Evolutionary conservation across 2,888 invertebrate genomes (phyloP).

Genomic region (Apamea crenata): DNA sequence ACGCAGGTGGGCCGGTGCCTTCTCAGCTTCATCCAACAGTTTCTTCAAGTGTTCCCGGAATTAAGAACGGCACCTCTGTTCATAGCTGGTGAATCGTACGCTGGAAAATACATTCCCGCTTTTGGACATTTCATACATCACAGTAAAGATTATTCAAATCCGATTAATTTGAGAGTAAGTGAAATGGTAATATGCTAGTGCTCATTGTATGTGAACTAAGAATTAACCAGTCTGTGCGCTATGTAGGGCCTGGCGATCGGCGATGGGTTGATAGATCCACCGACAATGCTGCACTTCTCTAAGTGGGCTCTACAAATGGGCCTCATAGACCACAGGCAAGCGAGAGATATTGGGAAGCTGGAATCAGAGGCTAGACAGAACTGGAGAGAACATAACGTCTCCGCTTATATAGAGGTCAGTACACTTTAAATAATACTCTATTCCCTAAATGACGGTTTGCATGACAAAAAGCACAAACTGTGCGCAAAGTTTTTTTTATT

Average conservation of each 20-base stretch:
- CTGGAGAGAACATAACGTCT: constrained; percentile 1
- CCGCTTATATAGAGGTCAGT: constrained; percentile 2
- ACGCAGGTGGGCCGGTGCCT: constrained; percentile 25
- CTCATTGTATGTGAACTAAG: no score
- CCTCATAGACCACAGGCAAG: constrained; percentile 48
- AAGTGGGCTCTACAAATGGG: constrained; percentile 55
- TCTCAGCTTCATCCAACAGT: constrained; percentile 77
- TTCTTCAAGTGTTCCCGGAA: constrained; percentile 89
- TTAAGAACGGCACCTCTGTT: constrained; percentile 87
- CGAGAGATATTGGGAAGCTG: constrained; percentile 23
- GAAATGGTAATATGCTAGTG: background rate
- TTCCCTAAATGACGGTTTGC: no score
- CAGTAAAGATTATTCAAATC: background rate
- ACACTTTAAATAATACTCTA: background rate
- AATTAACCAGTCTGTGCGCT: background rate
- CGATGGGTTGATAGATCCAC: constrained; percentile 31
- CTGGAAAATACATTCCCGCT: constrained; percentile 86
- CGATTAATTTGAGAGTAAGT: constrained; percentile 28
- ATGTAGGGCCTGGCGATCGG: constrained; percentile 22
- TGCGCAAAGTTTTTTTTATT: background rate
- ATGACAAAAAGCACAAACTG: no score
- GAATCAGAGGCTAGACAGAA: constrained; percentile 17
- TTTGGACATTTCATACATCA: constrained; percentile 75
- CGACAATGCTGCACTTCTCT: constrained; percentile 24
- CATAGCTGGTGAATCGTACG: constrained; percentile 90